Evolutionary conservation across 2,888 invertebrate species (phyloP), one percentile per base, ranked within the genome.

Genomic region (Baronia brevicornis): DNA sequence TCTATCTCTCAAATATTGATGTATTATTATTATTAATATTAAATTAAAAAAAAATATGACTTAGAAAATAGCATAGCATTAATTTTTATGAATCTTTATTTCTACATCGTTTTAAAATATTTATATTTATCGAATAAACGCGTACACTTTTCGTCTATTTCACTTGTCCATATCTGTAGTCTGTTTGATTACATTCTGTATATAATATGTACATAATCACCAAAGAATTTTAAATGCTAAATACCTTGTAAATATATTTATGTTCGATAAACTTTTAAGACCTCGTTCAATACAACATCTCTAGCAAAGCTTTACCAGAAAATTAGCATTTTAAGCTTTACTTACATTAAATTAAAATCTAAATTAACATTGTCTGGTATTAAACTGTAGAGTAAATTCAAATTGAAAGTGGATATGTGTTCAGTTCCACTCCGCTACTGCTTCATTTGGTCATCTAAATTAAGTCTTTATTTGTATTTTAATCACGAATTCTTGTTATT

Each of bases 241-340:
- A 27, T 33, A 30, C 15, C 7, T 2, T 19, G 21, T 33, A 33
- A 29, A 38, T 25, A 27, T 38, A 24, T 11, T 30, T 33, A 23
- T 33, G 23, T 30, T 30, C 21, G 10, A 3, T 32, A 20, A 32
- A 36, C 32, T 32, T 36, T 29, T 36, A 21, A 36, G 28, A 31
- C 28, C 18, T 9, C 27, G 20, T 30, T 39, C 27, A 36, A 39
- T 33, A 20, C 33, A 37, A 26, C 19, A 28, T 32, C n/a, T n/a
- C 25, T 33, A 28, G 28, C 23, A 11, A 18, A 36, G 32, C 28
- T 28, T 28, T 7, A 27, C 23, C 17, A 21, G 26, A 23, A 13
- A 33, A 23, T 33, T 33, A 28, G 28, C 33, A 36, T 36, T 28
- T 31, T 31, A 36, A 31, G 18, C 22, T 27, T 36, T 10, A 36